These are phyloP conservation scores for Himalopsyche tibetana DNA, from an alignment of 2,888 invertebrate species.

Conservation along the genomic window DNA sequence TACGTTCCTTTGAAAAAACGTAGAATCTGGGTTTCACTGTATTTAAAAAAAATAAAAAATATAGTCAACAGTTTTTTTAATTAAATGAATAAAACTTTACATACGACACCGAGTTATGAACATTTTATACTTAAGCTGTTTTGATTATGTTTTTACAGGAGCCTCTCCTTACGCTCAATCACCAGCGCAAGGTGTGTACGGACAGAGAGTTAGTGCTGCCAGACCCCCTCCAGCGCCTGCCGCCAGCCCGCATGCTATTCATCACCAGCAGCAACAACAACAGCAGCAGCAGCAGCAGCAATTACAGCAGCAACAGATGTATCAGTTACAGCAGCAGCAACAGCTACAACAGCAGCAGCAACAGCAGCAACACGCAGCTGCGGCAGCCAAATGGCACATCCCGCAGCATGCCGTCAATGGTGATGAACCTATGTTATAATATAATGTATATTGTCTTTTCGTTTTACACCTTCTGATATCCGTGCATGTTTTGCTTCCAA, in stretches of 20 bases:
- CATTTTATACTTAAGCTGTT: neutral
- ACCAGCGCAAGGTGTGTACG: conserved; percentile 45
- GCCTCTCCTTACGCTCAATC: conserved; percentile 49
- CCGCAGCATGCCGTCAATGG: conserved; percentile 79
- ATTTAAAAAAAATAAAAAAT: no score
- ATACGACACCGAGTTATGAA: neutral
- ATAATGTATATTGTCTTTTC: neutral
- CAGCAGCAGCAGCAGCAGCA: conserved; percentile 67
- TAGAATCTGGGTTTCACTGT: no score
- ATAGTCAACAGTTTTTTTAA: no score
- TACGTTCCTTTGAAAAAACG: no score
- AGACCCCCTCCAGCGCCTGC: conserved; percentile 68
- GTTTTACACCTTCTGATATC: neutral
- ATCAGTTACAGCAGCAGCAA: conserved; percentile 67
- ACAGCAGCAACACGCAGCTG: conserved; percentile 70
- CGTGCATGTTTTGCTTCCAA: neutral
- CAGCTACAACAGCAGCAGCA: conserved; percentile 68
- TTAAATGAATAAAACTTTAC: no score
- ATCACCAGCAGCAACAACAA: conserved; percentile 69
- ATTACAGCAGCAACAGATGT: conserved; percentile 70
- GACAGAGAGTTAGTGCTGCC: conserved; percentile 68
- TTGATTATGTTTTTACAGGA: conserved; percentile 14
- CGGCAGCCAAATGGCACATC: conserved; percentile 84
- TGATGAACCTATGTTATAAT: conserved; percentile 66
- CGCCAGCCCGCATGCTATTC: conserved; percentile 66